phyloP scores from a whole-genome alignment of 2,113 vertebrate genomes.

The Hepsetus odoe region DNA sequence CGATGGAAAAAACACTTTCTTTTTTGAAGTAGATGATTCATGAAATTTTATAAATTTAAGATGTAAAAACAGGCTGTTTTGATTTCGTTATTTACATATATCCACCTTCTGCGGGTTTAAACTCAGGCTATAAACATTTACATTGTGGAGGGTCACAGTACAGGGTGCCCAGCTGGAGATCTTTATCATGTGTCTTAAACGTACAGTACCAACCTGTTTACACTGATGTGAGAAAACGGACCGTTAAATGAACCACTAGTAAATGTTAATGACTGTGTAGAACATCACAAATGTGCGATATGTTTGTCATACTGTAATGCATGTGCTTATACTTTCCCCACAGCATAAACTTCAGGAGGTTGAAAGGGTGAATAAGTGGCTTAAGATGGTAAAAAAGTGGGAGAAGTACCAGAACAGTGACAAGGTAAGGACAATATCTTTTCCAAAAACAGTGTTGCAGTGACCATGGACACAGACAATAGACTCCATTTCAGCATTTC shows the following conservation, averaged over 20 bases:
- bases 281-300: not conserved
- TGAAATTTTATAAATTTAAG: no score
- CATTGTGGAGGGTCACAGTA: no score
- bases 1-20: no score
- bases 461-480: conserved; percentile 14
- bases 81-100: no score
- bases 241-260: not conserved
- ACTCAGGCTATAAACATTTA: no score
- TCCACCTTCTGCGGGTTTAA: no score
- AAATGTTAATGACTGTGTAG: not conserved
- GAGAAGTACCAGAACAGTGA: conserved; percentile 87
- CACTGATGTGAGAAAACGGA: no score
- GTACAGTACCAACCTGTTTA: no score
- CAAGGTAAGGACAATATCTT: conserved; percentile 72
- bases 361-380: conserved; percentile 88
- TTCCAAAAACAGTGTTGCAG: not conserved
- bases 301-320: not conserved
- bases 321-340: conserved; percentile 22
- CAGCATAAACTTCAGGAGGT: conserved; percentile 88
- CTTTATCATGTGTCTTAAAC: no score
- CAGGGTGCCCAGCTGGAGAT: no score
- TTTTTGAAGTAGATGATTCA: no score
- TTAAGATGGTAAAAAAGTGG: conserved; percentile 95
- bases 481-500: conserved; percentile 10
- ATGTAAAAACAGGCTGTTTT: no score